A percentile compares a stretch with the other conserved stretches of the same genome.
These are phyloP conservation scores for Sminthurides aquaticus DNA, from an alignment of 2,888 invertebrate genomes.

Conservation along the genomic window DNA sequence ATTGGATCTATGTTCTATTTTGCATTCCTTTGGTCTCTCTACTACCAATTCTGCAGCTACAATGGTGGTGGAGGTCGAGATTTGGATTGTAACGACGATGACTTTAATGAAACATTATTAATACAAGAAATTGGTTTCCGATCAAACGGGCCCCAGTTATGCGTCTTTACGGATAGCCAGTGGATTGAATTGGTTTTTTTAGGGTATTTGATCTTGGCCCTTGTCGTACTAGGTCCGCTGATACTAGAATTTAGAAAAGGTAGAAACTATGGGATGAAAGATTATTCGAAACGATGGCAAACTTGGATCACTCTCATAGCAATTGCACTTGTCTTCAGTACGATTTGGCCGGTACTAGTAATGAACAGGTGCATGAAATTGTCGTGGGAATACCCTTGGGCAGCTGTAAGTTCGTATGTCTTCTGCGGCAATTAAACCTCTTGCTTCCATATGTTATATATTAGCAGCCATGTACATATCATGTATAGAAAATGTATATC, in stretches of 20 bases:
- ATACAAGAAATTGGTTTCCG: background rate
- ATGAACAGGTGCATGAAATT: background rate
- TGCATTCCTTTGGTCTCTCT: slow-evolving; percentile 8
- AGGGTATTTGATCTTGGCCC: background rate
- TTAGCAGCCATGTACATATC: too few relatives aligned
- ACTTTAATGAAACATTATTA: background rate
- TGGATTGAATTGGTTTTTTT: background rate
- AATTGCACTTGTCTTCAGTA: background rate
- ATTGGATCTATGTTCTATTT: background rate
- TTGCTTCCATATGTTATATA: too few relatives aligned
- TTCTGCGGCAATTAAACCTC: too few relatives aligned
- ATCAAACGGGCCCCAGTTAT: background rate
- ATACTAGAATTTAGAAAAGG: slow-evolving; percentile 5
- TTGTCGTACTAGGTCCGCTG: slow-evolving; percentile 1
- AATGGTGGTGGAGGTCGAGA: too few relatives aligned
- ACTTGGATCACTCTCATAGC: slow-evolving; percentile 7
- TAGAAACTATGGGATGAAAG: background rate
- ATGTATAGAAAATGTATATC: too few relatives aligned
- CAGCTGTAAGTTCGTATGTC: slow-evolving; percentile 7
- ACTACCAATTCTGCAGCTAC: slow-evolving; percentile 3
- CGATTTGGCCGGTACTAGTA: slow-evolving; percentile 5
- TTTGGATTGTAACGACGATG: background rate
- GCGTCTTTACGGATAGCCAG: too few relatives aligned
- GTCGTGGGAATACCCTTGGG: slow-evolving; percentile 10
- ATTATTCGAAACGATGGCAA: slow-evolving; percentile 11